Percentiles rank a stretch among this genome's conserved stretches.
Conservation (phyloP, 1,140 invertebrate genomes). For the Bombus turneri region DNA sequence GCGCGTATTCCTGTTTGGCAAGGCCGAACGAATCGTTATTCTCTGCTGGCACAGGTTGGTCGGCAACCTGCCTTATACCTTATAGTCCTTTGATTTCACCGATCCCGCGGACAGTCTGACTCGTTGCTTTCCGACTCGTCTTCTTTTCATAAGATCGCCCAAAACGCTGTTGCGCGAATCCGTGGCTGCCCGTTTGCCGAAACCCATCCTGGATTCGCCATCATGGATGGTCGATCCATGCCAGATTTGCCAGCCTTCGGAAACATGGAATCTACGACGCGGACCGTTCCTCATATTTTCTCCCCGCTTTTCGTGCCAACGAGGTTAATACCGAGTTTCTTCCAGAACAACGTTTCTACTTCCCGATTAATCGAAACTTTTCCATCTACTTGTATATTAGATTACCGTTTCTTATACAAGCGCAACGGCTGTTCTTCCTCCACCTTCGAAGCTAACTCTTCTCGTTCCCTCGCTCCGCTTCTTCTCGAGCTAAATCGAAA, state of each 20-base stretch:
- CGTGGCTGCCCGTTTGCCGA: background rate
- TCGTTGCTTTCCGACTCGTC: conserved; percentile 34
- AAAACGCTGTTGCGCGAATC: conserved; percentile 34
- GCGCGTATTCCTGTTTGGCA: conserved; percentile 72
- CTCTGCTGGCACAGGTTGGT: conserved; percentile 59
- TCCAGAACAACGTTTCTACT: background rate
- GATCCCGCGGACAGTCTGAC: conserved; percentile 48
- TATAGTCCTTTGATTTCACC: conserved; percentile 72
- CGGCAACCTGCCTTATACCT: conserved; percentile 55
- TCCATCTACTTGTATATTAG: background rate
- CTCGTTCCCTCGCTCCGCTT: background rate
- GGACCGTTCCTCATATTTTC: background rate
- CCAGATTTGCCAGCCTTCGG: background rate
- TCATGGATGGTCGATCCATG: background rate
- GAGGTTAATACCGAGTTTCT: background rate
- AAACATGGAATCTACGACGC: background rate
- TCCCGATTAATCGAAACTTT: background rate
- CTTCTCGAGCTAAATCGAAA: background rate
- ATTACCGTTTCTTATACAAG: background rate
- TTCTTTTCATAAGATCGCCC: conserved; percentile 41
- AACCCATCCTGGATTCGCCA: background rate
- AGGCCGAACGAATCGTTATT: conserved; percentile 76
- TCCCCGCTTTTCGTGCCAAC: background rate
- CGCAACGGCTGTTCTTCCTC: background rate
- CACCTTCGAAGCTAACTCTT: background rate